phyloP scores from a whole-genome alignment of 2,797 vertebrate species.

The Aselliscus stoliczkanus region DNA sequence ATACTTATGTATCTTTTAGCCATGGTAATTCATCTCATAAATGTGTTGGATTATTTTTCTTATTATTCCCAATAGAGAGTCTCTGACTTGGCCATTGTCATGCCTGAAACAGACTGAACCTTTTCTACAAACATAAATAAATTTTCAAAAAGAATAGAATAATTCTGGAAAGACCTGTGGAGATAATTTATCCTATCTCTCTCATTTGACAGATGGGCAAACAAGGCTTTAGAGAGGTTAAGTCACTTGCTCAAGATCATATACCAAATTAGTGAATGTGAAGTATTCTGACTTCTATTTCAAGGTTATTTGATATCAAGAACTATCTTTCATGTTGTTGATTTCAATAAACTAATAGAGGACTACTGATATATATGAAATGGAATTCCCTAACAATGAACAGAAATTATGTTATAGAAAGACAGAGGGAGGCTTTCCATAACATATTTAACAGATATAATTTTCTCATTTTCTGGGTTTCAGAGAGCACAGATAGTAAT shows the following conservation, averaged over 20 bases:
- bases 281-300: neutral
- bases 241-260: neutral
- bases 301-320: neutral
- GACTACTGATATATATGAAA: neutral
- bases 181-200: conserved; percentile 16
- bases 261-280: neutral
- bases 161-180: neutral
- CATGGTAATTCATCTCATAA: conserved; percentile 50
- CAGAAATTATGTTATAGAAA: neutral
- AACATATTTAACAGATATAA: neutral
- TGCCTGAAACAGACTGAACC: neutral
- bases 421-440: neutral
- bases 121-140: conserved; percentile 12
- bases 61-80: neutral
- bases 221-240: neutral
- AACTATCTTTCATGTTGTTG: neutral
- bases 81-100: conserved; percentile 29
- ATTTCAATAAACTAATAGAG: neutral
- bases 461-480: neutral
- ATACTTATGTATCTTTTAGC: conserved; percentile 52
- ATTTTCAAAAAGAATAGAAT: neutral
- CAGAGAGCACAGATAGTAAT: neutral
- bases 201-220: neutral
- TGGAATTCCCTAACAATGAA: neutral
- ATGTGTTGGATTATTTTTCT: conserved; percentile 31